phyloP scores from a whole-genome alignment of 2,888 invertebrate genomes.

The Limnephilus rhombicus region DNA sequence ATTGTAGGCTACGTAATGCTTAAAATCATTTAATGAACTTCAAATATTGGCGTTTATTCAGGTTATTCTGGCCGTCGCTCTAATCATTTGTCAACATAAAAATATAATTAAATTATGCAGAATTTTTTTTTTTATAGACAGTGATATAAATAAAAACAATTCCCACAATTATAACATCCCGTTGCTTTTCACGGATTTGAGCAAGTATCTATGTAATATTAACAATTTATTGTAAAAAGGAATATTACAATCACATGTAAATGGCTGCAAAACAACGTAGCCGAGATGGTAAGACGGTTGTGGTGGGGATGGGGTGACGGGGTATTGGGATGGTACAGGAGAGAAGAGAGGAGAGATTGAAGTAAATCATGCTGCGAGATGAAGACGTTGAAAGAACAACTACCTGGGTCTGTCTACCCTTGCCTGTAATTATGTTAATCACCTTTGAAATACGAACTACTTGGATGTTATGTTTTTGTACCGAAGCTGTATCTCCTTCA shows the following conservation, averaged over 20 bases:
- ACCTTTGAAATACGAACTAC: not conserved
- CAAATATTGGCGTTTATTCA: no score
- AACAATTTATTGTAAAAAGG: not conserved
- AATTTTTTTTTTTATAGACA: no score
- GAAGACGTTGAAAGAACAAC: constrained; percentile 56
- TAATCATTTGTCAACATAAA: no score
- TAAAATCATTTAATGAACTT: no score
- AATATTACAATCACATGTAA: not conserved
- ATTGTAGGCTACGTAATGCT: no score
- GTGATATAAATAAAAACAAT: no score
- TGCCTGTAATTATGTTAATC: constrained; percentile 59
- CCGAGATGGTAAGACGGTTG: not conserved
- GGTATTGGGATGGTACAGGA: not conserved
- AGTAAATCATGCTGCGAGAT: constrained; percentile 47
- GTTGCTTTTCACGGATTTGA: no score
- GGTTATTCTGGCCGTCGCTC: no score
- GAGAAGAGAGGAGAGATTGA: not conserved
- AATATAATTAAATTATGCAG: no score
- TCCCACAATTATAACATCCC: no score
- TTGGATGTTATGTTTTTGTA: not conserved
- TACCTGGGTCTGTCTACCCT: constrained; percentile 45
- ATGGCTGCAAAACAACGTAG: not conserved
- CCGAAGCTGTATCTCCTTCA: not conserved
- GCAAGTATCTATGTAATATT: no score
- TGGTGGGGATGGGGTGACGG: not conserved